These are phyloP conservation scores for Himalopsyche phryganea DNA, from an alignment of 1,140 invertebrate genomes.

Conservation along the genomic window DNA sequence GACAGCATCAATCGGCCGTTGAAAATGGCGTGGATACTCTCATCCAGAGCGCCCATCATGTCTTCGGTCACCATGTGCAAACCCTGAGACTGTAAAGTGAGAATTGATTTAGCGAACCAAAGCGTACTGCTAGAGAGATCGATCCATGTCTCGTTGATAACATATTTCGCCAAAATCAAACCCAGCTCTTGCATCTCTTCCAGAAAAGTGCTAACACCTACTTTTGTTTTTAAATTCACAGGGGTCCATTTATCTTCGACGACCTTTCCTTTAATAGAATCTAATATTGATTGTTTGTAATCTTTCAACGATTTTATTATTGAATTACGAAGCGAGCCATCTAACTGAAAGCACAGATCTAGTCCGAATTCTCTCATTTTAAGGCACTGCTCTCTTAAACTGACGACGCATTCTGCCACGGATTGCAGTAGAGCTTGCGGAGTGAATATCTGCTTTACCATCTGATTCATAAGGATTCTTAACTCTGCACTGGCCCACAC, in stretches of 20 bases:
- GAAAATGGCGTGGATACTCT: constrained; percentile 49
- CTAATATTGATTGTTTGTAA: constrained; percentile 49
- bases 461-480: constrained; percentile 74
- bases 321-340: constrained; percentile 70
- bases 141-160: constrained; percentile 53
- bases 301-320: constrained; percentile 49
- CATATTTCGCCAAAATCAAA: constrained; percentile 50
- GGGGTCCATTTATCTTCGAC: constrained; percentile 52
- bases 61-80: constrained; percentile 49
- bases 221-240: constrained; percentile 52
- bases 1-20: constrained; percentile 46
- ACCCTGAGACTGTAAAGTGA: constrained; percentile 49
- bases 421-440: constrained; percentile 80
- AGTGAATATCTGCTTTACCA: constrained; percentile 87
- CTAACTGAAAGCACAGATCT: constrained; percentile 76
- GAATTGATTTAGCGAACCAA: constrained; percentile 51
- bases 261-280: constrained; percentile 50
- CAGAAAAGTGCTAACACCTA: constrained; percentile 47
- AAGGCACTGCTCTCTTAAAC: constrained; percentile 69
- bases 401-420: constrained; percentile 82
- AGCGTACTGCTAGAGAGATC: constrained; percentile 53
- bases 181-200: constrained; percentile 51
- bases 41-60: constrained; percentile 51
- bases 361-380: constrained; percentile 58
- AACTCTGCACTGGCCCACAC: constrained; percentile 90